phyloP scores from a whole-genome alignment of 2,888 invertebrate genomes.

The Physocephala rufipes region DNA sequence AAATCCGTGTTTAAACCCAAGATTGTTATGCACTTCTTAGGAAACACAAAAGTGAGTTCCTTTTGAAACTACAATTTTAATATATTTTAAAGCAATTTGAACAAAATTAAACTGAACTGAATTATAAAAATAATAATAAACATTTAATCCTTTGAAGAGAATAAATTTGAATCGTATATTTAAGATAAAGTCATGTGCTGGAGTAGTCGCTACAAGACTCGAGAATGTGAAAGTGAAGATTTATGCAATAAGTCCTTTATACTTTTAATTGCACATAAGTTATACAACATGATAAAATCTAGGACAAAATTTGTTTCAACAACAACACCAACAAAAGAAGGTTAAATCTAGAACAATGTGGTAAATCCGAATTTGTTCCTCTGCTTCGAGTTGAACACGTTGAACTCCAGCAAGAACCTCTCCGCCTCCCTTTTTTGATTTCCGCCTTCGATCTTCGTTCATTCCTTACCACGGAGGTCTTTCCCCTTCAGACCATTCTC shows the following conservation, averaged over 20 bases:
- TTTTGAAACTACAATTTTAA: too few species aligned
- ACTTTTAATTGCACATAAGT: constrained; percentile 33
- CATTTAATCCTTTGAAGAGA: background rate
- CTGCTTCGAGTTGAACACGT: too few species aligned
- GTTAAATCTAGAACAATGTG: too few species aligned
- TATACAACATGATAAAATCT: constrained; percentile 26
- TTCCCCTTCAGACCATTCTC: too few species aligned
- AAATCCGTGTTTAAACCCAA: too few species aligned
- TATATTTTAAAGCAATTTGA: too few species aligned
- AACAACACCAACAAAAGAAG: too few species aligned
- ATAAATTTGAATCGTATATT: background rate
- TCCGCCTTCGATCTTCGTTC: background rate
- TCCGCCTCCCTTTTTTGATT: background rate
- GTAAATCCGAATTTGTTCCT: too few species aligned
- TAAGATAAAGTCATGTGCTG: background rate
- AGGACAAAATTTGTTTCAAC: constrained; percentile 7
- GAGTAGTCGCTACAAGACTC: background rate
- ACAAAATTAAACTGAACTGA: background rate
- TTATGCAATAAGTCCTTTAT: constrained; percentile 24
- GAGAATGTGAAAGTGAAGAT: constrained; percentile 16
- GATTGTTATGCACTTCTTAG: too few species aligned
- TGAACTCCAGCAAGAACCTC: too few species aligned
- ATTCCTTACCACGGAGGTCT: background rate
- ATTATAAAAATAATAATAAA: background rate
- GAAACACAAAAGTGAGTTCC: too few species aligned